Base-by-base conservation (phyloP, 2,113 vertebrate species). In the Myanophis thanlyinensis region DNA sequence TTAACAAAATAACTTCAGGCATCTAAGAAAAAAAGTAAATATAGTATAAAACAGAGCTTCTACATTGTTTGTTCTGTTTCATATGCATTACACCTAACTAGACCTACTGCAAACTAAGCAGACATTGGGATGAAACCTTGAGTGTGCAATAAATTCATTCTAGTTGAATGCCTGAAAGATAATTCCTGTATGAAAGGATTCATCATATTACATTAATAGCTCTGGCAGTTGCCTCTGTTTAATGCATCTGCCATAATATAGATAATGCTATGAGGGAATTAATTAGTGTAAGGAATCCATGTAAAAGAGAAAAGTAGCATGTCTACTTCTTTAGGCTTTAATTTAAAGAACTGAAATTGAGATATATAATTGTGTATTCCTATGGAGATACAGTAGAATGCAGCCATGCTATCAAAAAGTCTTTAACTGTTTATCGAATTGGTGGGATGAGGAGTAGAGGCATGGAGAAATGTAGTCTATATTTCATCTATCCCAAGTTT, bases 101-200 rank as follows among this genome's bases (percentile, higher is more conserved):
- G 9, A 5, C 30, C 27, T 49, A 25, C 5, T 90, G n/a, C 48
- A 87, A 91, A 87, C 87, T 49, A 91, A 87, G 46, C 85, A 91
- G 59, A 88, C 13, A 88, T 87, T 80, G 59, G 86, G 67, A 49
- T 80, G 86, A 88, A 88, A 67, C 48, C n/a, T 52, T 52, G 48
- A 88, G 48, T 73, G 47, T 87, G 22, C 85, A 92, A 67, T 67
- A 49, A 91, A 92, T 67, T 67, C 22, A 92, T 73, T 67, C 59
- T 53, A 30, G 86, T 88, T 48, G 59, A 88, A 92, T 92, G 88
- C 35, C 47, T 80, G 35, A 40, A 92, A 92, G 91, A 40, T 25
- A 88, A 52, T 88, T 48, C 91, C 56, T 88, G 48, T 44, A 62
- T 88, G 25, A 92, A 62, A 46, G 54, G 91, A 92, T 92, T 92